A percentile compares a stretch with the other conserved stretches of the same genome.
These are phyloP conservation scores for Amyelois transitella DNA, from an alignment of 1,140 invertebrate genomes.

Conservation along the genomic window DNA sequence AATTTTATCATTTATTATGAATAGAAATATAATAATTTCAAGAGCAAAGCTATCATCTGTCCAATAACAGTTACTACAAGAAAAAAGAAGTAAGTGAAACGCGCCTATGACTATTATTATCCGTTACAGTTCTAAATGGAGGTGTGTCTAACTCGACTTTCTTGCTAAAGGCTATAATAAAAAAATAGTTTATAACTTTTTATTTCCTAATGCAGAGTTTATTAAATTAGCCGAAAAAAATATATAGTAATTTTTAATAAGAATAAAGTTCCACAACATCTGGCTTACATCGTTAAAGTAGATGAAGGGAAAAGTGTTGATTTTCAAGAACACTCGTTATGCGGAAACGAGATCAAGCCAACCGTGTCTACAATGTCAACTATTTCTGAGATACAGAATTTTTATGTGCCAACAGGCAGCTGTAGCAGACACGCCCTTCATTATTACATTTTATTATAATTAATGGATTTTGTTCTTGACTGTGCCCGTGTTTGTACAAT, in stretches of 20 bases:
- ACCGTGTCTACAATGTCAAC: slow-evolving; percentile 50
- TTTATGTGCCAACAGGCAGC: slow-evolving; percentile 31
- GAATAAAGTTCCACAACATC: background rate
- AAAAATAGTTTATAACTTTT: background rate
- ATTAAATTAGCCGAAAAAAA: background rate
- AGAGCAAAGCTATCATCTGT: no score
- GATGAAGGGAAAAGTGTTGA: slow-evolving; percentile 6
- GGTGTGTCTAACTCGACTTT: no score
- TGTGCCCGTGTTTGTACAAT: no score
- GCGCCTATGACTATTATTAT: no score
- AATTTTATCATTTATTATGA: no score
- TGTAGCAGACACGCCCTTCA: slow-evolving; percentile 16
- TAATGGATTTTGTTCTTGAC: no score
- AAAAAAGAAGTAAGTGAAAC: no score
- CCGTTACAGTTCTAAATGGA: no score
- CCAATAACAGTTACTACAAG: no score
- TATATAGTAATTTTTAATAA: background rate
- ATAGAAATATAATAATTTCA: no score
- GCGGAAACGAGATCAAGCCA: slow-evolving; percentile 40
- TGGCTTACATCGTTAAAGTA: background rate
- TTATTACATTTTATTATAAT: no score
- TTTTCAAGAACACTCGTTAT: slow-evolving; percentile 24
- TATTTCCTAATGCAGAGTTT: background rate
- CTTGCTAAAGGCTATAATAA: no score
- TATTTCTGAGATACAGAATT: slow-evolving; percentile 39